These are phyloP conservation scores for Zosterops japonicus DNA, from an alignment of 2,113 vertebrate species.

Conservation along the genomic window DNA sequence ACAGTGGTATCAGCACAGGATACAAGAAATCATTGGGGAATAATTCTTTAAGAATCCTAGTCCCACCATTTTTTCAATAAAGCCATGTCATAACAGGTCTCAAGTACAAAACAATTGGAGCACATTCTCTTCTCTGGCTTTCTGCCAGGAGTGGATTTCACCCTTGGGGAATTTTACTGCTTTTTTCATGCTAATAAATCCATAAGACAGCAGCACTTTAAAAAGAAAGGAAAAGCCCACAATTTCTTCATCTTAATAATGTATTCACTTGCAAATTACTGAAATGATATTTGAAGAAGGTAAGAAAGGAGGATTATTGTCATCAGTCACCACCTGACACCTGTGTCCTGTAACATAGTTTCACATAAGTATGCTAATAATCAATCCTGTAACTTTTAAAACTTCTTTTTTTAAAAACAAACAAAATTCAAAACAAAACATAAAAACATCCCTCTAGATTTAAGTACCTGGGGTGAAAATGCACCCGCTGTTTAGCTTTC, in stretches of 20 bases:
- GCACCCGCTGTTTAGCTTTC: background rate
- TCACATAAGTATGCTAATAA: background rate
- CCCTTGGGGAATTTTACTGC: background rate
- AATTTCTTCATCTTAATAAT: background rate
- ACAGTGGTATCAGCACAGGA: background rate
- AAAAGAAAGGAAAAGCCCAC: background rate
- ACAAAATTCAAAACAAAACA: background rate
- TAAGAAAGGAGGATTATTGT: background rate
- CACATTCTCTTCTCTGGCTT: background rate
- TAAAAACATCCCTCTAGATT: background rate
- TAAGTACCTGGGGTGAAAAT: background rate
- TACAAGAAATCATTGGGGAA: conserved; percentile 31
- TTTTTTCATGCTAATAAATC: background rate
- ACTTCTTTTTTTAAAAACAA: background rate
- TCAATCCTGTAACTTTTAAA: background rate
- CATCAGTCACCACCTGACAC: background rate
- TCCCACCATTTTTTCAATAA: background rate
- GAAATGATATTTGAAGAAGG: background rate
- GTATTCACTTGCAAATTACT: background rate
- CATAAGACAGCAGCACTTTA: background rate
- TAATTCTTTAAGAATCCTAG: background rate
- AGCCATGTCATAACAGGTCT: background rate
- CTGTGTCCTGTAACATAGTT: background rate
- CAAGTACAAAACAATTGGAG: background rate
- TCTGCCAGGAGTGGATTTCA: background rate